Base-by-base conservation (phyloP, 2,888 invertebrate genomes). In the Pinctada fucata region DNA sequence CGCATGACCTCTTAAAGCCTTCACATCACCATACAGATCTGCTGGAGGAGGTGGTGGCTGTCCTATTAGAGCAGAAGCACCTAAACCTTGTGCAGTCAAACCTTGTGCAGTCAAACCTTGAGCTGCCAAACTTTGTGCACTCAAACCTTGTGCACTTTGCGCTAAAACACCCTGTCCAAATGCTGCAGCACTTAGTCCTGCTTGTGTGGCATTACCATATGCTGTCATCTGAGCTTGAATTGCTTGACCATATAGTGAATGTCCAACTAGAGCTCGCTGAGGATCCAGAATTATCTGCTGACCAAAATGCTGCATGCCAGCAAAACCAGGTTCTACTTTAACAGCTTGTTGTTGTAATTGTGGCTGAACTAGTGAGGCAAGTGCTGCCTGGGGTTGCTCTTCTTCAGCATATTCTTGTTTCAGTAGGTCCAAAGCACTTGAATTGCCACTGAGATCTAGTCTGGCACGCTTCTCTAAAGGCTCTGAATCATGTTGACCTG, bases 381-480 rank as follows among this genome's bases (percentile, higher is more conserved):
- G 49, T 79, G 79, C n/a, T 49, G 31, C 6, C 49, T 65, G 31
- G 65, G 66, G 49, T 50, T 52, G 79, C 47, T 89, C 87, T 49
- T 85, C 88, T 69, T 88, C 88, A 80, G 86, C 88, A 80, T 91
- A 91, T 79, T 91, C 90, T 79, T 90, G 90, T 79, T 91, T 91
- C 16, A 91, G 87, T 75, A 90, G 87, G 76, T 91, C 91, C 16
- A 91, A 86, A 51, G 89, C 91, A 82, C 90, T 90, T 47, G 80
- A 77, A 48, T 69, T 75, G 31, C 72, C 72, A 49, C 75, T 50
- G 31, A 84, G 81, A 71, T 88, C 88, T 79, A 82, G 85, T 71
- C 87, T 82, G 4, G 74, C 80, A 69, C 89, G 80, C 79, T 90
- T 90, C 70, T 84, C 83, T 68, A 86, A 75, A 16, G 88, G 88